Evolutionary conservation across 2,888 invertebrate genomes (phyloP).

Genomic region (Panopea generosa): DNA sequence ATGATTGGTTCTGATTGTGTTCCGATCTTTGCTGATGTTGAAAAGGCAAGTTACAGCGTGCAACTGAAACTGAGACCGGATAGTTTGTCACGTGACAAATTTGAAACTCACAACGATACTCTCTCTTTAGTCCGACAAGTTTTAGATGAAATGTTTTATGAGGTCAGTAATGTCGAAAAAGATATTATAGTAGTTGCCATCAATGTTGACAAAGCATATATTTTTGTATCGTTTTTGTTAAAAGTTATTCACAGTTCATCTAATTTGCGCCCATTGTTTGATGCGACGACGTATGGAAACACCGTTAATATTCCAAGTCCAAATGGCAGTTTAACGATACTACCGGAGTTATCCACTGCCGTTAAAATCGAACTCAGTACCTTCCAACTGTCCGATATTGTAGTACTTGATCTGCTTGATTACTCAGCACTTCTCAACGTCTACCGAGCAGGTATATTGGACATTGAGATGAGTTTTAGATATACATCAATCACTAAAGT

Average conservation of each 20-base stretch:
- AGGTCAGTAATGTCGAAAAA: neutral
- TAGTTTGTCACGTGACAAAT: neutral
- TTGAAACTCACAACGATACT: neutral
- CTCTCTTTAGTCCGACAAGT: neutral
- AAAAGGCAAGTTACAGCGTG: constrained; percentile 28
- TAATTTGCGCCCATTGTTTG: constrained; percentile 10
- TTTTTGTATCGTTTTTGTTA: neutral
- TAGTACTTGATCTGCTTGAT: constrained; percentile 25
- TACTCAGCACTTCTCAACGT: constrained; percentile 26
- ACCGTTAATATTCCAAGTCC: neutral
- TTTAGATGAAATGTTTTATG: constrained; percentile 28
- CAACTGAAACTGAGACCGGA: constrained; percentile 29
- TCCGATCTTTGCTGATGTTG: constrained; percentile 24
- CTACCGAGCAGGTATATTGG: constrained; percentile 11
- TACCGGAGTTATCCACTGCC: constrained; percentile 26
- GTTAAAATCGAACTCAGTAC: constrained; percentile 44
- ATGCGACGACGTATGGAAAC: constrained; percentile 26
- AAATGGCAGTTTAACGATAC: constrained; percentile 17
- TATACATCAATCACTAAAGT: constrained; percentile 35
- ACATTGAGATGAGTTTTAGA: constrained; percentile 22
- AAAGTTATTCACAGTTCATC: neutral
- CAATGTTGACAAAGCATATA: constrained; percentile 15
- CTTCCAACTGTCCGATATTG: constrained; percentile 20
- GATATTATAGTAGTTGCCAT: constrained; percentile 39
- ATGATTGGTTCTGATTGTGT: constrained; percentile 25